Base-by-base conservation (phyloP, 2,113 vertebrate genomes). In the Lepisosteus oculatus region DNA sequence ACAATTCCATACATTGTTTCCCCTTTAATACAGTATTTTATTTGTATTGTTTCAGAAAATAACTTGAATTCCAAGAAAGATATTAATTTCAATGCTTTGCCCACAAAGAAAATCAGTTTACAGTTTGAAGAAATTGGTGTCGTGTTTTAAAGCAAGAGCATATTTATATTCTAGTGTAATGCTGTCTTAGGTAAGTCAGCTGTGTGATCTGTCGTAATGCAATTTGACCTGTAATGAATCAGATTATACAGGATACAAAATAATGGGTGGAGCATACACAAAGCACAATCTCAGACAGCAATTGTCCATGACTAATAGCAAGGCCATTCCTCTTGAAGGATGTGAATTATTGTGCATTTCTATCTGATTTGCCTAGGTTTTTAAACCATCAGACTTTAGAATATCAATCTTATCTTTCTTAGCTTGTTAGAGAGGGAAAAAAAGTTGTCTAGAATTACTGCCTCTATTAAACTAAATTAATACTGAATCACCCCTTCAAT, bases 1-100 rank as follows among this genome's bases (percentile, higher is more conserved):
- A 78, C 79, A 65, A 81, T 68, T 70, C 75, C 72, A 76, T 73
- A 77, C 76, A 72, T 76, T 13, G 14, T 71, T 71, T 76, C 70
- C 68, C 72, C 65, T 78, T 77, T 70, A 79, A 44, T 66, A 55
- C 67, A 14, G 4, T 43, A 3, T 55, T 41, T 47, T 56, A 41
- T 43, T 65, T 73, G 76, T 15, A 61, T 67, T 67, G 29, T 73
- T 43, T 43, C 67, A 57, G 47, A 54, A 2, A 67, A 44, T 3
- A 11, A 61, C 55, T 17, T 14, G 15, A 42, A 59, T 43, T 70
- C 55, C n/a, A 70, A 59, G 15, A 29, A 11, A 67, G 51, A 8
- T 47, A 67, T 54, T 47, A 14, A 44, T 67, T 67, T 67, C 17
- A 67, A 67, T 47, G 65, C 65, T 3, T 4, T 3, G 17, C 7